A percentile compares a stretch with the other conserved stretches of the same genome.
These are phyloP conservation scores for Matsumyia berberina DNA, from an alignment of 2,888 invertebrate species.

Conservation along the genomic window DNA sequence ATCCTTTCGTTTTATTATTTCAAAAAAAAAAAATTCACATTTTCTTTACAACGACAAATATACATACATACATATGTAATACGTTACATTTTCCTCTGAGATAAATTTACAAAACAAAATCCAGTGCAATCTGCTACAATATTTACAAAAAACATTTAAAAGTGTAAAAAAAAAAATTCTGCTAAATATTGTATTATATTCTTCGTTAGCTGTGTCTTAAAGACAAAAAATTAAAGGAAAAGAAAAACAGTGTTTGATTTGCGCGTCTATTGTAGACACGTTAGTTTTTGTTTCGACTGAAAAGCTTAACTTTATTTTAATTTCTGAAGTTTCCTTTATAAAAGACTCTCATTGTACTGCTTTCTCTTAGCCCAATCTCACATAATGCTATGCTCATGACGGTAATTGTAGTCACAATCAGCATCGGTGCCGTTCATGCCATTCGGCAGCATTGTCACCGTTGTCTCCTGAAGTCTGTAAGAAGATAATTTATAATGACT, in stretches of 20 bases:
- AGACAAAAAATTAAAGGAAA: too few relatives aligned
- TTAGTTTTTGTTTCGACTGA: background rate
- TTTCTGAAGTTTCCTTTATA: constrained; percentile 3
- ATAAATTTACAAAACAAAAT: background rate
- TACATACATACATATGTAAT: too few relatives aligned
- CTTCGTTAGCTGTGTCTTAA: background rate
- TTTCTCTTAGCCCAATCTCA: constrained; percentile 40
- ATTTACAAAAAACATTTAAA: constrained; percentile 10
- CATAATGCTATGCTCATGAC: constrained; percentile 51
- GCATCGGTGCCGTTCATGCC: constrained; percentile 76
- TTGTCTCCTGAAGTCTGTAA: constrained; percentile 80
- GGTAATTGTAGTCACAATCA: constrained; percentile 62
- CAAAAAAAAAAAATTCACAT: background rate
- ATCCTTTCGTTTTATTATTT: constrained; percentile 14
- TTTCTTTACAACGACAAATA: constrained; percentile 22
- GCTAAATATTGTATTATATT: background rate
- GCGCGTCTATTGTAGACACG: background rate
- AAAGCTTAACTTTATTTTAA: constrained; percentile 13
- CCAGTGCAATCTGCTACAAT: background rate
- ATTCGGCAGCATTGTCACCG: constrained; percentile 81
- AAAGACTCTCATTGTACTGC: constrained; percentile 13
- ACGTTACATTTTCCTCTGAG: constrained; percentile 3
- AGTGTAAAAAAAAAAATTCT: background rate
- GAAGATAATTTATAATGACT: background rate
- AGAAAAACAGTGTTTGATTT: background rate